These are phyloP conservation scores for Gila robusta DNA, from an alignment of 2,797 vertebrate species.

Conservation along the genomic window DNA sequence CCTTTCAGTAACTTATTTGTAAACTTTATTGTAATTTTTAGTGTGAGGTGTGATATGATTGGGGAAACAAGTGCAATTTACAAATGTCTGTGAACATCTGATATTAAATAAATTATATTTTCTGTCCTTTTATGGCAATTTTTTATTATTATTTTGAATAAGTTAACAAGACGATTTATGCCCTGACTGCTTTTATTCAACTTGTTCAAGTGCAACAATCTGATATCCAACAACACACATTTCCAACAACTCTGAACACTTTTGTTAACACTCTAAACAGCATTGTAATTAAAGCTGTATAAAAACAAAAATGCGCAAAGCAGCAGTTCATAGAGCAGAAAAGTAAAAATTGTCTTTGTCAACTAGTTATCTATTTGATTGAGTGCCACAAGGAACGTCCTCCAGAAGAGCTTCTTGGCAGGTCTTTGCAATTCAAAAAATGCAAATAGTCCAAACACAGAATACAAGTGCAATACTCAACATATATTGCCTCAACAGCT, in stretches of 20 bases:
- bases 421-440: constrained; percentile 17
- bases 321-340: constrained; percentile 9
- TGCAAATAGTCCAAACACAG: neutral
- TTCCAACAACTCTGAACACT: constrained; percentile 57
- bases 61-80: constrained; percentile 29
- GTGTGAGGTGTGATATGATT: constrained; percentile 37
- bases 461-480: constrained; percentile 29
- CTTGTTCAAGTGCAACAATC: constrained; percentile 61
- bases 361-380: neutral
- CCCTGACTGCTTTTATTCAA: constrained; percentile 65
- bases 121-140: neutral
- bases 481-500: neutral
- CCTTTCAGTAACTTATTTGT: constrained; percentile 69
- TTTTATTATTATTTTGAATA: neutral
- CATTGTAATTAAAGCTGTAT: constrained; percentile 23
- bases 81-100: constrained; percentile 16
- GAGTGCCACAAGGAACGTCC: constrained; percentile 13
- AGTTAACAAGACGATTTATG: constrained; percentile 24
- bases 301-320: constrained; percentile 33
- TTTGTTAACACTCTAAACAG: constrained; percentile 54
- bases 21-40: constrained; percentile 54
- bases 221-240: constrained; percentile 42
- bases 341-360: neutral
- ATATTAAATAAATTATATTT: constrained; percentile 59
- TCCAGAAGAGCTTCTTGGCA: neutral